Conservation (phyloP, 2,797 vertebrate genomes). For the Xenops minutus region DNA sequence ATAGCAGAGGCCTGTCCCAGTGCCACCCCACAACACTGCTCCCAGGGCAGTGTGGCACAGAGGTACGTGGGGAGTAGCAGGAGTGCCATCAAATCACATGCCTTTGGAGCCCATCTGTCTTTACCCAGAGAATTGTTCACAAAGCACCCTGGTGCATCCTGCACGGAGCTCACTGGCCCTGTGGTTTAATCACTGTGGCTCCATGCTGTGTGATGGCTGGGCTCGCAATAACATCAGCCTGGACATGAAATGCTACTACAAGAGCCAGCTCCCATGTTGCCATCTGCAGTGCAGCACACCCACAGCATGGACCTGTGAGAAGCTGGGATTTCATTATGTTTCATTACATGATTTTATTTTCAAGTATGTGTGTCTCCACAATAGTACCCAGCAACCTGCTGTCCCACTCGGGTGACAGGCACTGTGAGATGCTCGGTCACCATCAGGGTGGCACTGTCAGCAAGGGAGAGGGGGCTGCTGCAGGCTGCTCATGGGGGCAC, state of each 20-base stretch:
- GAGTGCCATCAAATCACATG: neutral
- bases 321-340: neutral
- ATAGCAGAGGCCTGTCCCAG: neutral
- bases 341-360: neutral
- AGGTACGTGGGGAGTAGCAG: neutral
- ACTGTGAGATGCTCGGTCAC: fast-evolving
- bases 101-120: neutral
- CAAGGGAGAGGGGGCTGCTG: neutral
- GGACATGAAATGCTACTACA: neutral
- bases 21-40: neutral
- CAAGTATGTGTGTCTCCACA: neutral
- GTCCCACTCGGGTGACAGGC: neutral
- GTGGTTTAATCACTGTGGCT: neutral
- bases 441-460: neutral
- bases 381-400: neutral
- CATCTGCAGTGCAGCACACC: neutral
- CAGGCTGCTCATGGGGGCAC: neutral
- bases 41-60: neutral
- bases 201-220: neutral
- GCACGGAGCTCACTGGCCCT: neutral
- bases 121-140: neutral
- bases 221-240: neutral
- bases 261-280: neutral
- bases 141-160: neutral
- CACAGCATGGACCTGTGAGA: neutral